Base-by-base conservation (phyloP, 1,140 invertebrate species). In the Sycobia sp. region DNA sequence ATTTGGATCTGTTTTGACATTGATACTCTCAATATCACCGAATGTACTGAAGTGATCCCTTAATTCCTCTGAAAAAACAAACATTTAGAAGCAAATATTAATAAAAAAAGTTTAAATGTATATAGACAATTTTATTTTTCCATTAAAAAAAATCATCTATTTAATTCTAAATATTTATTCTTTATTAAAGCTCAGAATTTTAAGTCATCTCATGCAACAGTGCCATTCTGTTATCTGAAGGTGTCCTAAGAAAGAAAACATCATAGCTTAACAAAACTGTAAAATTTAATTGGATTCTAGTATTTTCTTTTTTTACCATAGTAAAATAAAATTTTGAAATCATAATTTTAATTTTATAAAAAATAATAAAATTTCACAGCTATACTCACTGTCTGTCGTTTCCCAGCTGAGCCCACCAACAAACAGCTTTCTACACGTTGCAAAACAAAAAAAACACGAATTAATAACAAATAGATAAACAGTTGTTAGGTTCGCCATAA, bases 331-430 rank as follows among this genome's bases (percentile, higher is more conserved):
- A 49, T 20, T 34, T 5, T 22, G 34, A 18, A 56, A 36, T 38
- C 20, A 4, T 44, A 14, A 20, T 16, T 20, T 23, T 23, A 39
- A 32, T 46, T 25, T 4, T 27, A 44, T 7, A 20, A 14, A 56
- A 64, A 65, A 46, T 54, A 68, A 69, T 68, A 65, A 20, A 38
- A 43, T 43, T 20, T 43, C 8, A 5, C 5, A 18, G 18, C 16
- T 16, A 73, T 78, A 91, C 93, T 94, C 86, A 97, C 95, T 96
- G 83, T 97, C 94, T 79, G 93, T 93, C 20, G 95, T 97, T 86
- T 97, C 94, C 94, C 95, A 97, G 85, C 94, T 97, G 65, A 98
- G 84, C 63, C 94, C 95, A 76, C 96, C 96, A 83, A 97, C 94
- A 89, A 98, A 98, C 69, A 98, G 88, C 89, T 98, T 98, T 86